Base-by-base conservation (phyloP, 2,797 vertebrate genomes). In the Poecilia gillii region DNA sequence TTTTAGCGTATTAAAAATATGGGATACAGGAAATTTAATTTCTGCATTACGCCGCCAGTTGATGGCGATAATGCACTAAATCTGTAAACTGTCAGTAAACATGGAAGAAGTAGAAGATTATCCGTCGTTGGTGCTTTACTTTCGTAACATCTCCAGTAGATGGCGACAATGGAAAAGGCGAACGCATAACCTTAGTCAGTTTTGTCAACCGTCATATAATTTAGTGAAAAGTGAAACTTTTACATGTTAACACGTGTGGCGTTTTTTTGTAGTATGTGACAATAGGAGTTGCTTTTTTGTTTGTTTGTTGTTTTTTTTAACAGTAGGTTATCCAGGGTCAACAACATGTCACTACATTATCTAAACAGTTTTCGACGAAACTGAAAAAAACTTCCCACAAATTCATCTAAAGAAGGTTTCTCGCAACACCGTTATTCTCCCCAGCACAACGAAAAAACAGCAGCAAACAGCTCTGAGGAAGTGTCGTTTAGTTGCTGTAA, bases 161-260 rank as follows among this genome's bases (percentile, higher is more conserved):
- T 75, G 89, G 85, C 77, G 78, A 84, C 59, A 88, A 79, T 81
- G 4, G 23, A 20, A 20, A 12, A 79, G 1, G 74, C 79, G 77
- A 70, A 11, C 9, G 4, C 2, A 45, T 4, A 14, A 1, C 43
- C 43, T 45, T 45, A 11, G 43, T 45, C 6, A 51, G 20, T 55
- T 55, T n/a, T 55, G 53, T 55, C 53, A 55, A 55, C 25, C 28
- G 9, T 13, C 25, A 57, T 14, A 62, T 31, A 16, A 16, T 16
- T 14, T 33, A 62, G 28, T 62, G 1, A 31, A 62, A 33, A 31
- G 57, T 62, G 6, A 62, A 62, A 62, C 4, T 16, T 59, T 31
- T 12, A 6, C 3, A 14, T 59, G 55, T 28, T 59, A 31, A 31
- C 6, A 62, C 9, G 31, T 62, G 3, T 20, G n/a, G 18, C 13